Percentiles rank a stretch among this genome's conserved stretches.
Evolutionary conservation across 1,140 invertebrate species (phyloP).

Genomic region (Luehdorfia chinensis): DNA sequence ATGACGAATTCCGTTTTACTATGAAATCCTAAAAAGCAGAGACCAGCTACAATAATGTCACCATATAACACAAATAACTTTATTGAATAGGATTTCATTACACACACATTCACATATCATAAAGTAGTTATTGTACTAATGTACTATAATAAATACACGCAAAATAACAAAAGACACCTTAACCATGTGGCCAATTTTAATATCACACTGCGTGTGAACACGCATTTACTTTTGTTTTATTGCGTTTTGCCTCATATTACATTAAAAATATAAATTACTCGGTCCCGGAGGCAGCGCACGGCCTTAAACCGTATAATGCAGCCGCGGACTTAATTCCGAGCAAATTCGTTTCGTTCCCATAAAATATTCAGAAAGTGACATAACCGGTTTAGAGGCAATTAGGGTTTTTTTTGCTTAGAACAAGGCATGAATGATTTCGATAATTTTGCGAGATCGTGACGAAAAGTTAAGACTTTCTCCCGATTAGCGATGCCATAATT

Average conservation of each 20-base stretch:
- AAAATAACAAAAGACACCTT: no score
- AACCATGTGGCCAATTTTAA: no score
- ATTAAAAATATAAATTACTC: conserved; percentile 14
- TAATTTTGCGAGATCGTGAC: conserved; percentile 1
- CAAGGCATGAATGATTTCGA: conserved; percentile 3
- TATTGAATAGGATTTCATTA: no score
- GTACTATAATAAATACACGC: no score
- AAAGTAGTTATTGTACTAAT: no score
- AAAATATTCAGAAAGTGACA: conserved; percentile 12
- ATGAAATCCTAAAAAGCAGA: no score
- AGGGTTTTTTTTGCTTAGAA: conserved; percentile 13
- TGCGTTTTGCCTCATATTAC: conserved; percentile 2
- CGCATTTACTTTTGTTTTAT: neutral
- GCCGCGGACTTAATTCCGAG: conserved; percentile 7
- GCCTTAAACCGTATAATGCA: conserved; percentile 5
- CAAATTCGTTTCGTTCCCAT: conserved; percentile 9
- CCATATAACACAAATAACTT: no score
- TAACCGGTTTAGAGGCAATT: conserved; percentile 7
- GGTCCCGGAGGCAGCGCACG: neutral
- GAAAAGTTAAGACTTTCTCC: neutral
- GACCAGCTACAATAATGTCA: no score
- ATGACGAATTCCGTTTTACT: no score
- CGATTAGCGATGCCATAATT: no score
- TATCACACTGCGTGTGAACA: neutral
- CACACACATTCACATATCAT: no score